Base-by-base conservation (phyloP, 1,140 invertebrate species). In the Caerostris extrusa region DNA sequence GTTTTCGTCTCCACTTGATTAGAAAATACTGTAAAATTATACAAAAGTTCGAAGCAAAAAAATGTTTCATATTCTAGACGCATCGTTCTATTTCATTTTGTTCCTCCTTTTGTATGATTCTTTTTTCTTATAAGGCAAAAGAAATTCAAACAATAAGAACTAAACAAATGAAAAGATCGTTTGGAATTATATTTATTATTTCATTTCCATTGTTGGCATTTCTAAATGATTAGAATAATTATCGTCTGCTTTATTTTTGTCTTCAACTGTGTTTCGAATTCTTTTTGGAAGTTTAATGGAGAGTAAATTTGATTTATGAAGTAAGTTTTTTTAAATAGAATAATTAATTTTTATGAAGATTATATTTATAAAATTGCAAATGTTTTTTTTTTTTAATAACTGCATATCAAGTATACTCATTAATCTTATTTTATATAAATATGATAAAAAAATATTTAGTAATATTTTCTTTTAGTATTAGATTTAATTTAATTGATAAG, bases 1-100 rank as follows among this genome's bases (percentile, higher is more conserved):
- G 71, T 12, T 53, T 77, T 50, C 7, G 53, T 12, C 34, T 19
- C 71, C 3, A 77, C 19, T 50, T 77, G 71, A 77, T 77, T 77
- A 77, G 19, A 77, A 77, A 77, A 77, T 34, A 77, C 53, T 50
- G 50, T 53, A 53, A 77, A 77, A 77, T 77, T 77, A 77, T 77
- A 53, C 71, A 50, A 50, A 50, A 53, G 71, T 77, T 77, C n/a
- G 12, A 10, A 12, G 34, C 50, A 19, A 77, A 34, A 71, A 19
- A 77, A 50, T 34, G 34, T 77, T 77, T 77, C 53, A 12, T 77
- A 77, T 77, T 77, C 34, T 12, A 77, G 71, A 77, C 71, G 71
- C 71, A 14, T 12, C 71, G 71, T 53, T 77, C 71, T 50, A 77
- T 77, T 77, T 50, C 14, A 50, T 77, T 77, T 50, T 14, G 50